Evolutionary conservation across 1,140 invertebrate species (phyloP), one percentile per base, ranked within the genome.

Genomic region (Orchesella cincta): DNA sequence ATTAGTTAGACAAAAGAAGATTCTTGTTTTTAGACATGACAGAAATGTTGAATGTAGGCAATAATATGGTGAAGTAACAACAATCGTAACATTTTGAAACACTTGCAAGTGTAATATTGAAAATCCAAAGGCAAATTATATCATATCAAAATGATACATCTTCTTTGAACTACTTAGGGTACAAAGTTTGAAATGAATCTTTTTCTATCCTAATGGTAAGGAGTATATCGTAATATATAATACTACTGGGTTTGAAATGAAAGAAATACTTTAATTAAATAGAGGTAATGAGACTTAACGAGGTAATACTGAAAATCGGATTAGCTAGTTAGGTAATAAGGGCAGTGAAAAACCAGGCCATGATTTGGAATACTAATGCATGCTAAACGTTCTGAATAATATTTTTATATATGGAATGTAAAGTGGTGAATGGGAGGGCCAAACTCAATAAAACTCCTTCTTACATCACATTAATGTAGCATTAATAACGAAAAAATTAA

Each of bases 281-380:
- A 12, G 26, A 29, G 31, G 62, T 33, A 67, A 67, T 67, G 31
- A 67, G 23, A n/a, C n/a, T n/a, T 5, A 31, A 18, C 8, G 8
- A 67, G 5, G 33, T 12, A 67, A 14, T 2, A 31, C 33, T 67
- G 62, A 12, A 67, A 67, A 18, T 67, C 62, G 28, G 31, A 31
- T 67, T 67, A 67, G 31, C 23, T 16, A 31, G 62, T 29, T 67
- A 67, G 31, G 62, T n/a, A 67, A 67, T 26, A 67, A 67, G 62
- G 62, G 28, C 62, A 67, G 28, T 67, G 1, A 33, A 67, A 67
- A 67, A 67, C 26, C 8, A 67, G 62, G 62, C 26, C 62, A 67
- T n/a, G n/a, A n/a, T n/a, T n/a, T n/a, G n/a, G n/a, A n/a, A n/a
- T 12, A 3, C 12, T 67, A 31, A 67, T 33, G n/a, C n/a, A 67